phyloP scores from a whole-genome alignment of 2,113 vertebrate genomes.

The Speoplatyrhinus poulsoni region DNA sequence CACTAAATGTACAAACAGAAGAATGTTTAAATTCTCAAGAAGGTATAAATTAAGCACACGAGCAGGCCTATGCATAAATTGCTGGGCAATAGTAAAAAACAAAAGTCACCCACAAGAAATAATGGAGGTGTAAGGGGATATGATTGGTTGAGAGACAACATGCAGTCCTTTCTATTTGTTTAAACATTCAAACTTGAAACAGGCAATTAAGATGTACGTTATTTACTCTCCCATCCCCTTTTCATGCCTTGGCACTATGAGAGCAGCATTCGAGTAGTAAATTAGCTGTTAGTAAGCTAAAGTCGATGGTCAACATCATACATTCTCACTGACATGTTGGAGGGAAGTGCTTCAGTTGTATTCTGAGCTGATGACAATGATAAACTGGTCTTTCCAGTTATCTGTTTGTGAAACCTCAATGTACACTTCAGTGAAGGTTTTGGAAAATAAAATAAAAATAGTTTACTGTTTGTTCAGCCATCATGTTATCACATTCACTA shows the following conservation, averaged over 20 bases:
- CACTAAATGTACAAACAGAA: background rate
- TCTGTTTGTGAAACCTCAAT: background rate
- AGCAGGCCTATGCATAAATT: background rate
- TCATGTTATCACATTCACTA: background rate
- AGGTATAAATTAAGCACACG: background rate
- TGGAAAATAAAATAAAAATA: background rate
- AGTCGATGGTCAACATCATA: conserved; percentile 12
- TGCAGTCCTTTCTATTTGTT: conserved; percentile 8
- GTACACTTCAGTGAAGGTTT: background rate
- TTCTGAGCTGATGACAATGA: background rate
- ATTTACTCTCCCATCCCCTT: background rate
- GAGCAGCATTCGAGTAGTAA: conserved; percentile 8
- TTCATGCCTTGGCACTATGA: background rate
- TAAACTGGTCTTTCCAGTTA: background rate
- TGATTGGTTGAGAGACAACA: conserved; percentile 2
- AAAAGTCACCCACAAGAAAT: background rate
- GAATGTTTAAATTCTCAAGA: background rate
- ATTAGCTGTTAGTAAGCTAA: conserved; percentile 1
- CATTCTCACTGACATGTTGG: conserved; percentile 4
- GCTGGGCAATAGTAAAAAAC: background rate
- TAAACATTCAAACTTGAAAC: background rate
- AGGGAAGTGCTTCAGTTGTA: background rate
- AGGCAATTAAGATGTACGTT: conserved; percentile 3
- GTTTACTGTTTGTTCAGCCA: background rate
- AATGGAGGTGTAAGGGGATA: background rate